Base-by-base conservation (phyloP, 2,113 vertebrate genomes). In the Corythaixoides concolor region DNA sequence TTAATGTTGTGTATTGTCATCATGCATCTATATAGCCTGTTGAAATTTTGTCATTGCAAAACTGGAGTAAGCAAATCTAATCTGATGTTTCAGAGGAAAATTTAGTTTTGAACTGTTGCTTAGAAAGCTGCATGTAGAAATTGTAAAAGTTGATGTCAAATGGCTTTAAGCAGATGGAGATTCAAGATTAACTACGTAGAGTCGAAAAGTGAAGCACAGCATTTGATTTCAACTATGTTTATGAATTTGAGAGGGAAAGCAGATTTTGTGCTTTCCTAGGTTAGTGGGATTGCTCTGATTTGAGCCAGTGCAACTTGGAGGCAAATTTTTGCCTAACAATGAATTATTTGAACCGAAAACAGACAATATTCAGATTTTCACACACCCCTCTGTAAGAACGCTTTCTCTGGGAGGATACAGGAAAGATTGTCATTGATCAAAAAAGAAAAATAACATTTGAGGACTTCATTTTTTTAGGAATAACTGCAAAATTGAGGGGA, bases 361-460 rank as follows among this genome's bases (percentile, higher is more conserved):
- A 62, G 62, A 56, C 26, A 87, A 3, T 30, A 52, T 69, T 30
- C 6, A 4, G 8, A 41, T 87, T 93, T 84, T 69, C 80, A 35
- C 26, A 41, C 22, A 7, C 5, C 15, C 2, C 3, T 5, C 13
- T 19, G 14, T 0, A 0, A 33, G 32, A 63, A 41, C 4, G 2
- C 16, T 70, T 74, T 37, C 35, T 63, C 49, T 78, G 35, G 11
- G 26, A 39, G 12, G 6, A 35, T 43, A 10, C 30, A 21, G 50
- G 33, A 37, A 90, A 78, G 39, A 45, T 8, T 41, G 24, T 26
- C 5, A 49, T 33, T 47, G 72, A 33, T n/a, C 17, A 69, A 64
- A 67, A 68, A 69, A n/a, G 1, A 60, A 6, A 3, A 60, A 12
- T 2, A 11, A n/a, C n/a, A n/a, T 35, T n/a, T 0, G 6, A 86